Evolutionary conservation across 2,113 vertebrate species (phyloP).

Genomic region (Scopus umbretta): DNA sequence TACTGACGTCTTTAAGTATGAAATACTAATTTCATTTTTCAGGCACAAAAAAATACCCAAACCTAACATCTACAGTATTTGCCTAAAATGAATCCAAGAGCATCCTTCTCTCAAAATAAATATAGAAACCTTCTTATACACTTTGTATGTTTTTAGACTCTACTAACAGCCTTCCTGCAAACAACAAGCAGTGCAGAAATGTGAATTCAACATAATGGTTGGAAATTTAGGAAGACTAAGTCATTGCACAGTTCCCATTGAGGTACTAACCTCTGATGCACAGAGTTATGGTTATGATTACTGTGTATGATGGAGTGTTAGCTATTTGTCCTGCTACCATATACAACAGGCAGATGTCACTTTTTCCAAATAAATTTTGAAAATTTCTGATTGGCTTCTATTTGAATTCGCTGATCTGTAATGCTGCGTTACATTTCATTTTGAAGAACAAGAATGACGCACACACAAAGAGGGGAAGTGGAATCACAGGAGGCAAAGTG

Average conservation of each 20-base stretch:
- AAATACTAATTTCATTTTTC: neutral
- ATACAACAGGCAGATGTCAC: neutral
- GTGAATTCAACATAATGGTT: neutral
- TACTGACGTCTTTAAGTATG: neutral
- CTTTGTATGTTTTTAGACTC: neutral
- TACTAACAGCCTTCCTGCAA: neutral
- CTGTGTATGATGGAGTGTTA: neutral
- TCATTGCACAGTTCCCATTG: neutral
- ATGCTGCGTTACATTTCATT: neutral
- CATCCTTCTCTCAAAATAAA: neutral
- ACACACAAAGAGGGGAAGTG: accelerated
- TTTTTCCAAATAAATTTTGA: neutral
- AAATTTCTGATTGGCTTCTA: neutral
- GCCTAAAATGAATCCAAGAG: neutral
- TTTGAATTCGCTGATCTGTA: neutral
- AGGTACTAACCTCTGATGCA: neutral
- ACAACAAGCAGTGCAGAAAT: neutral
- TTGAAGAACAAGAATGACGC: neutral
- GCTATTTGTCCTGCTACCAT: neutral
- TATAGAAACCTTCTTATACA: accelerated
- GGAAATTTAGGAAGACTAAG: neutral
- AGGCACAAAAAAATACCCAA: neutral
- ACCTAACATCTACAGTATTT: neutral
- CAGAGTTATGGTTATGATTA: neutral
- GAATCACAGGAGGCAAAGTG: neutral